phyloP scores from a whole-genome alignment of 2,113 vertebrate genomes.

The Trogon melanurus region DNA sequence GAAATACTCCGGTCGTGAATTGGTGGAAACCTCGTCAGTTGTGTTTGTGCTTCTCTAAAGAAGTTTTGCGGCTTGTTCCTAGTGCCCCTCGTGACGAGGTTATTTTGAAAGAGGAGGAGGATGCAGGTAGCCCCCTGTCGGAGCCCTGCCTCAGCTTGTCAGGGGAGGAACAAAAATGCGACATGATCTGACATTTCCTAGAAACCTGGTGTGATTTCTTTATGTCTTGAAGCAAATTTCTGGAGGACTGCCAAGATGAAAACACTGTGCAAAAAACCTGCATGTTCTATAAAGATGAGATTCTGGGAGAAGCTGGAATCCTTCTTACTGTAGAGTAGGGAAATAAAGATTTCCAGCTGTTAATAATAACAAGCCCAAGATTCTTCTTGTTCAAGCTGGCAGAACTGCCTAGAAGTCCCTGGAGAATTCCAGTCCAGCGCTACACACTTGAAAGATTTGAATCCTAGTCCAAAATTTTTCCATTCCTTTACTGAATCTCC shows the following conservation, averaged over 20 bases:
- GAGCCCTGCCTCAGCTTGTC: neutral
- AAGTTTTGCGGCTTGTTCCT: neutral
- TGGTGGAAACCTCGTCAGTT: neutral
- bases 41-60: neutral
- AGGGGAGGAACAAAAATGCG: neutral
- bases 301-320: neutral
- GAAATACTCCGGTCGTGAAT: neutral
- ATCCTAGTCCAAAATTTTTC: neutral
- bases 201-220: neutral
- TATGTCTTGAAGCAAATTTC: neutral
- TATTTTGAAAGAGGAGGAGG: neutral
- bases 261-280: neutral
- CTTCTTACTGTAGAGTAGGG: neutral
- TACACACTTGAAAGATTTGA: neutral
- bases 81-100: neutral
- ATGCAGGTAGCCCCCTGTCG: neutral
- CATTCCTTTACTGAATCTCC: neutral
- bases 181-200: neutral
- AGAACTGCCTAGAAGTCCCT: neutral
- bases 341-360: conserved; percentile 35
- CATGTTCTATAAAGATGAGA: neutral
- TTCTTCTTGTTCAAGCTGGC: neutral
- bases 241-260: neutral
- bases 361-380: neutral
- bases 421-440: neutral